These are phyloP conservation scores for Recurvirostra avosetta DNA, from an alignment of 2,113 vertebrate genomes.

Conservation along the genomic window DNA sequence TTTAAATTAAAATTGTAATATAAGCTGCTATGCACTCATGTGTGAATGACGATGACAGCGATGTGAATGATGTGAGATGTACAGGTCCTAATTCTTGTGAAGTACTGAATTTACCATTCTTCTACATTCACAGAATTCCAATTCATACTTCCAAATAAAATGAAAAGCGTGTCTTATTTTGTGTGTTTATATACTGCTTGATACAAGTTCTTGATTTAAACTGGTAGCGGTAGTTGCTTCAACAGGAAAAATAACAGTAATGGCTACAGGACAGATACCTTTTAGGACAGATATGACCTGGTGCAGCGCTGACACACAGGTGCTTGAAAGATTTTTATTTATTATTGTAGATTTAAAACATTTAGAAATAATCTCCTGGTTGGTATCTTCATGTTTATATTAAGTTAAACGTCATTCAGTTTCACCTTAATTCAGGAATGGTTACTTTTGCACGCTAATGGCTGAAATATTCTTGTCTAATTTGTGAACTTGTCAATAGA, in stretches of 20 bases:
- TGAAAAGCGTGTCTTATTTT: not conserved
- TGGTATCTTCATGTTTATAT: not conserved
- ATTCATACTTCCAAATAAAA: not conserved
- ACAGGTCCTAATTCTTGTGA: not conserved
- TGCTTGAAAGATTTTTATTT: not conserved
- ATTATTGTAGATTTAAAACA: not conserved
- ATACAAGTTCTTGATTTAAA: not conserved
- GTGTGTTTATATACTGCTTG: not conserved
- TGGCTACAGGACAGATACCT: not conserved
- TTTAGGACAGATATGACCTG: not conserved
- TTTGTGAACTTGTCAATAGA: not conserved
- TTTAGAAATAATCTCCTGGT: not conserved
- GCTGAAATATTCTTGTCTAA: not conserved
- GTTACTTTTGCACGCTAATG: not conserved
- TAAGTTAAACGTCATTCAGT: not conserved
- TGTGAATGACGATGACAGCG: not conserved
- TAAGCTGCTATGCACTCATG: not conserved
- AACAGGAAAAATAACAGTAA: not conserved
- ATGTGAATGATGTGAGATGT: not conserved
- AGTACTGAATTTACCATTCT: not conserved
- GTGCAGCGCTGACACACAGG: not conserved
- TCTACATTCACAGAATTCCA: not conserved
- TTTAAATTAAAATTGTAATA: constrained; percentile 42
- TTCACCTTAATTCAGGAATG: not conserved
- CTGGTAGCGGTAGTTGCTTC: not conserved